Evolutionary conservation across 2,113 vertebrate species (phyloP).

Genomic region (Heptranchias perlo): DNA sequence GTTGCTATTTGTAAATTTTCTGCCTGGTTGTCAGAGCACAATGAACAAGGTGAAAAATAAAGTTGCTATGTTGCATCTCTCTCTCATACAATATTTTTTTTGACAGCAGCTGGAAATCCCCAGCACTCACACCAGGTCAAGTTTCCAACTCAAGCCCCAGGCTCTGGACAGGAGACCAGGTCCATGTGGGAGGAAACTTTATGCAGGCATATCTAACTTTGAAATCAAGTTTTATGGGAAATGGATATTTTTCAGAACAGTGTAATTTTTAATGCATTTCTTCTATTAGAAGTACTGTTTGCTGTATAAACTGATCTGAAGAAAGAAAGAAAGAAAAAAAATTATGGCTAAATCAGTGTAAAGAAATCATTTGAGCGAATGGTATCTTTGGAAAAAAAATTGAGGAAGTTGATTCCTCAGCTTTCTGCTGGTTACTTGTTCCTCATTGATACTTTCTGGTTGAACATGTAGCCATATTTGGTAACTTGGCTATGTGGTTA

Average conservation of each 20-base stretch:
- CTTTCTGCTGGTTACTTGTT: not conserved
- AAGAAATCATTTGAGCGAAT: not conserved
- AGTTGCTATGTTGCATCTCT: not conserved
- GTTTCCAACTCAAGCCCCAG: not conserved
- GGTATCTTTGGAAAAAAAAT: not conserved
- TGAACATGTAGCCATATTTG: not conserved
- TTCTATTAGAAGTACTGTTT: not conserved
- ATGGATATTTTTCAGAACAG: not conserved
- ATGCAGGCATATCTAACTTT: not conserved
- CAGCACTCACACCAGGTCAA: not conserved
- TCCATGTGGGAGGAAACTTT: too few relatives aligned
- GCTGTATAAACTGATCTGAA: not conserved
- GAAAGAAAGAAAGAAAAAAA: not conserved
- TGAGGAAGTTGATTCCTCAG: not conserved
- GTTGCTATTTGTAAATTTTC: not conserved
- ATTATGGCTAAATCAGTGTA: not conserved
- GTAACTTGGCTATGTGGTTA: not conserved
- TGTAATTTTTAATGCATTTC: not conserved
- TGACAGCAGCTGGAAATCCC: not conserved
- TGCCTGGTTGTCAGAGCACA: not conserved
- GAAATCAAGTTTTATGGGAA: not conserved
- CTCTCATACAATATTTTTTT: not conserved
- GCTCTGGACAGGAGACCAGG: not conserved
- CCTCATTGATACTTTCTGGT: not conserved
- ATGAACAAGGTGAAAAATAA: not conserved